These are phyloP conservation scores for Caenorhabditis zanzibari DNA, from an alignment of 2,888 invertebrate genomes.

Conservation along the genomic window DNA sequence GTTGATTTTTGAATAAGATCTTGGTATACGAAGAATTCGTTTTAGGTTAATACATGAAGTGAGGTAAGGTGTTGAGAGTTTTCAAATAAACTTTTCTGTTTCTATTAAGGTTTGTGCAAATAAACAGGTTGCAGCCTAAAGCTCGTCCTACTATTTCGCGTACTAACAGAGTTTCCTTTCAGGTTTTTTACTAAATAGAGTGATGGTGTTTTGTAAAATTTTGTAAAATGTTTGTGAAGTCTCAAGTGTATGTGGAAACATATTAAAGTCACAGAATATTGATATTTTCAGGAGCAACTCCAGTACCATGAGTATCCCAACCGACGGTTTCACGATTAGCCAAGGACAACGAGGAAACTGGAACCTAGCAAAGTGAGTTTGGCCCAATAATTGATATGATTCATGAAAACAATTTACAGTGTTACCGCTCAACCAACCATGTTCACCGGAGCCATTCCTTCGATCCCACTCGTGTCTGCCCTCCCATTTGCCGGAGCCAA, in stretches of 20 bases:
- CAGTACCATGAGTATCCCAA: conserved; percentile 50
- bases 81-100: conserved; percentile 7
- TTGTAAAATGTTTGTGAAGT: conserved; percentile 10
- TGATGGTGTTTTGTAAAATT: conserved; percentile 14
- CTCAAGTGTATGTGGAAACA: not conserved
- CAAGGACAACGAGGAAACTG: conserved; percentile 57
- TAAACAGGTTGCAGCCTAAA: not conserved
- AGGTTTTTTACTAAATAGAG: conserved; percentile 7
- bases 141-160: not conserved
- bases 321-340: conserved; percentile 65
- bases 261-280: too few species aligned
- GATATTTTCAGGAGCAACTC: conserved; percentile 56
- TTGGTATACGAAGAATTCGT: not conserved
- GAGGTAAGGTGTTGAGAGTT: conserved; percentile 49
- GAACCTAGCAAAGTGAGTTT: conserved; percentile 56
- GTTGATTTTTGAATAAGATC: not conserved
- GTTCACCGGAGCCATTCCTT: conserved; percentile 49
- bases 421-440: conserved; percentile 41
- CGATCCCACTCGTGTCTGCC: conserved; percentile 56
- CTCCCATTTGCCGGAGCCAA: conserved; percentile 54
- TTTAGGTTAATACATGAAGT: conserved; percentile 69
- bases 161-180: conserved; percentile 6
- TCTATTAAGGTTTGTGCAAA: not conserved
- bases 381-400: not conserved
- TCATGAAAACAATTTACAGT: conserved; percentile 27